Base-by-base conservation (phyloP, 2,888 invertebrate species). In the Lagria hirta region DNA sequence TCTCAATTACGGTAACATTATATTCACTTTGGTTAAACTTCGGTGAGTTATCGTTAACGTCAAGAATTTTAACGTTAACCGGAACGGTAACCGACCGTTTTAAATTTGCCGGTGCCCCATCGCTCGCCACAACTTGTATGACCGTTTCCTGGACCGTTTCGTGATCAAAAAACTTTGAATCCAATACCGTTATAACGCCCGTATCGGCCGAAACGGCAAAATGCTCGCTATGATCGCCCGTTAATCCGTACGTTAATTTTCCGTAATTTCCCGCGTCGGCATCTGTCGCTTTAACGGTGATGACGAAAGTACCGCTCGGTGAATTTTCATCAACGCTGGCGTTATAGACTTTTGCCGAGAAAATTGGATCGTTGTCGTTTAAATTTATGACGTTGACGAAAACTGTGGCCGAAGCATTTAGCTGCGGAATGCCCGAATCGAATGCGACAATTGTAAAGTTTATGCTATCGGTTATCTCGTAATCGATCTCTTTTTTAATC, bases 1-100 rank as follows among this genome's bases (percentile, higher is more conserved):
- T 92, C 68, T 94, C 93, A 0, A 88, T 86, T 7, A 94, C 86
- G 0, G 83, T 86, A 1, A 86, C 83, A 55, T 82, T 81, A 69
- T 92, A 94, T 4, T 80, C 80, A 28, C 81, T 80, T 55, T 86
- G 84, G 0, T 80, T 81, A 69, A 96, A 95, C 26, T 81, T 73
- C 0, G 95, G 95, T 0, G 83, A 73, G 71, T 94, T 91, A 70
- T 95, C 94, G 69, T 95, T 94, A n/a, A 88, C 81, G 67, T 95
- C 94, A 14, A 80, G 65, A 5, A 94, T 77, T 68, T 82, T 83
- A 24, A 92, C 81, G 61, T 84, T 80, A 2, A 91, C 87, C 13
- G 86, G 86, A 1, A 87, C 87, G 11, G 86, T 82, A n/a, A 82
- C 80, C 2, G 82, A 80, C 57, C 86, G 80, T 46, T 83, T 79